Conservation (phyloP, 2,797 vertebrate species). For the Myotis daubentonii region DNA sequence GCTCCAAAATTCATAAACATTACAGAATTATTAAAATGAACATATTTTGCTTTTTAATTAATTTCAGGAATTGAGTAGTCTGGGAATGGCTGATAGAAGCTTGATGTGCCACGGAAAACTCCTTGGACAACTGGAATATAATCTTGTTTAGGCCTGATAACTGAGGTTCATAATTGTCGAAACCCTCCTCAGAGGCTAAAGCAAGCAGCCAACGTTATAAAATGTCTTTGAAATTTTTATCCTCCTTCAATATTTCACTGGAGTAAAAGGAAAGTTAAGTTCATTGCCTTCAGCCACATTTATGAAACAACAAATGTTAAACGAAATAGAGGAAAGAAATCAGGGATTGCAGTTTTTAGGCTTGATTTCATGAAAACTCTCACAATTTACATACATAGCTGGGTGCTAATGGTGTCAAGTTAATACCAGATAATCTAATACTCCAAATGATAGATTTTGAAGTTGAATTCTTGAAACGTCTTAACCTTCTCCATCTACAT, state of each 20-base stretch:
- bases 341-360: background rate
- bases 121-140: background rate
- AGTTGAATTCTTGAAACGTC: background rate
- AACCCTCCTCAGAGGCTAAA: background rate
- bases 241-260: background rate
- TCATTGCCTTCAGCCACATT: background rate
- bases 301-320: background rate
- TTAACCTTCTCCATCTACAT: background rate
- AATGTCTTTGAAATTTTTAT: background rate
- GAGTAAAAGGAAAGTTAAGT: background rate
- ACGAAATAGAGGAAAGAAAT: background rate
- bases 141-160: background rate
- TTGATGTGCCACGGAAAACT: background rate
- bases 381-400: background rate
- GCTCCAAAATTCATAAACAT: background rate
- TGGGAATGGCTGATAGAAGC: background rate
- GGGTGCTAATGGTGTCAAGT: background rate
- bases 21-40: background rate
- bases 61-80: background rate
- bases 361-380: background rate
- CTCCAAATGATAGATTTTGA: background rate
- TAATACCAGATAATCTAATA: background rate
- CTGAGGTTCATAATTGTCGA: background rate
- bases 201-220: background rate
- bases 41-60: conserved; percentile 25